These are phyloP conservation scores for Sebastes minor DNA, from an alignment of 2,797 vertebrate genomes.

Conservation along the genomic window DNA sequence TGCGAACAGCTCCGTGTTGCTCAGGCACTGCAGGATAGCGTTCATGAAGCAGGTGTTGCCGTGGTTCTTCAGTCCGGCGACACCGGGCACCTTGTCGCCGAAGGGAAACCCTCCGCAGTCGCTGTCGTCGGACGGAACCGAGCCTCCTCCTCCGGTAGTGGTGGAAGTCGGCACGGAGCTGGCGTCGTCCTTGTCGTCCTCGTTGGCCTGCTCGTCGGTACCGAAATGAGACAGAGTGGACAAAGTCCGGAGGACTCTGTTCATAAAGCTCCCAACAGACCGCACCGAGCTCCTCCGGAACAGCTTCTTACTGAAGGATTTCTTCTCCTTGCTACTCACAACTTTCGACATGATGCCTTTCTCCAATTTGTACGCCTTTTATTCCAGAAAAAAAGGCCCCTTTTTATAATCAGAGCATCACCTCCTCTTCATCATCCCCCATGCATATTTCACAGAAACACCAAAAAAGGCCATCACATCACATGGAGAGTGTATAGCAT, in stretches of 20 bases:
- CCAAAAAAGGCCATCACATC: slow-evolving; percentile 35
- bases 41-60: slow-evolving; percentile 99
- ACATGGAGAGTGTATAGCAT: background rate
- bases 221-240: slow-evolving; percentile 93
- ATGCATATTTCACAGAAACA: slow-evolving; percentile 53
- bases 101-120: slow-evolving; percentile 84
- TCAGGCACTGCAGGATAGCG: slow-evolving; percentile 97
- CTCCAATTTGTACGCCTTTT: slow-evolving; percentile 25
- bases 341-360: slow-evolving; percentile 74
- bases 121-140: slow-evolving; percentile 81
- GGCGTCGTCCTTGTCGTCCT: slow-evolving; percentile 82
- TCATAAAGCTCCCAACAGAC: slow-evolving; percentile 93
- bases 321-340: slow-evolving; percentile 90
- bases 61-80: slow-evolving; percentile 95
- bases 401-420: slow-evolving; percentile 24
- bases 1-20: slow-evolving; percentile 98
- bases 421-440: slow-evolving; percentile 24
- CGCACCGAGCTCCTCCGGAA: slow-evolving; percentile 87
- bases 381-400: slow-evolving; percentile 13
- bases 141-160: slow-evolving; percentile 61
- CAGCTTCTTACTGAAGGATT: slow-evolving; percentile 94
- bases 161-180: slow-evolving; percentile 69
- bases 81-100: slow-evolving; percentile 87
- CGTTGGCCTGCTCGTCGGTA: slow-evolving; percentile 82
- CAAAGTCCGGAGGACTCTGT: slow-evolving; percentile 92